phyloP scores from a whole-genome alignment of 2,797 vertebrate species.

The Antrozous pallidus region DNA sequence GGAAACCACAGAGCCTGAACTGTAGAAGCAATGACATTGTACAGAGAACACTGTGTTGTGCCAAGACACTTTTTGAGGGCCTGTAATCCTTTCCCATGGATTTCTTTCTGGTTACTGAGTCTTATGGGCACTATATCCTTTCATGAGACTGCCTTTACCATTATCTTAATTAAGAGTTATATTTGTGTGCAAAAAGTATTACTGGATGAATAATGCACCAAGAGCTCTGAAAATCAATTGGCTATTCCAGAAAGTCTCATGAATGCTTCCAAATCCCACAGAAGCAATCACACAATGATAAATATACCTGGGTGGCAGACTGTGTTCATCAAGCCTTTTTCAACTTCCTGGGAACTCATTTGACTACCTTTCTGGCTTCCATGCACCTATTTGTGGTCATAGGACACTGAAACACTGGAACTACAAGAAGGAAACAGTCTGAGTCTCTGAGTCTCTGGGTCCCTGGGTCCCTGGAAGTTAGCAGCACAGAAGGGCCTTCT shows the following conservation, averaged over 20 bases:
- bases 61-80: neutral
- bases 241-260: neutral
- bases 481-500: too few species aligned
- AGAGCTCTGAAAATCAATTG: conserved; percentile 34
- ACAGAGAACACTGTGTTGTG: neutral
- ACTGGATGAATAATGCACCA: neutral
- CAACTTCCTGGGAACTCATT: neutral
- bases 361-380: neutral
- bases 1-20: neutral
- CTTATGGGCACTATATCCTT: neutral
- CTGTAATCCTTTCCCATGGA: neutral
- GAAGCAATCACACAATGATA: neutral
- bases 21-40: accelerated
- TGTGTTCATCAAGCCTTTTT: neutral
- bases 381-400: neutral
- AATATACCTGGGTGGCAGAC: neutral
- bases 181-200: conserved; percentile 6
- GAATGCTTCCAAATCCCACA: neutral
- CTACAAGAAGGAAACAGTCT: neutral
- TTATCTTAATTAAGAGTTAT: conserved; percentile 17
- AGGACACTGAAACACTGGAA: neutral
- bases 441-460: neutral
- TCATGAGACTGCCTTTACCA: neutral
- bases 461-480: neutral
- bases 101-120: neutral